Base-by-base conservation (phyloP, 2,113 vertebrate genomes). In the Typhlomys cinereus region DNA sequence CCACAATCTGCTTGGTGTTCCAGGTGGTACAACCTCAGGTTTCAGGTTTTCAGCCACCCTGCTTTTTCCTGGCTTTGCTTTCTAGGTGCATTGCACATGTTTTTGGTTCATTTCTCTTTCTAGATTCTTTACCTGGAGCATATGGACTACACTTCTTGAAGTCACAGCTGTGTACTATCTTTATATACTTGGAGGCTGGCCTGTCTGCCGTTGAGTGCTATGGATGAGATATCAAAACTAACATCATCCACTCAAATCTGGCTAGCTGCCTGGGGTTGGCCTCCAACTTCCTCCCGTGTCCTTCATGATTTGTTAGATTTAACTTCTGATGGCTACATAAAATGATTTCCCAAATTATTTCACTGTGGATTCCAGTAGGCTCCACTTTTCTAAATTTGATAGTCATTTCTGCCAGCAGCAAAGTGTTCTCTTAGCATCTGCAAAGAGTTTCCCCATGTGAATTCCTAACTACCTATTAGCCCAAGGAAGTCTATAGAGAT, bases 321-420 rank as follows among this genome's bases (percentile, higher is more conserved):
- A 66, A 3, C 17, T 25, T 88, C 46, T 31, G 5, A 7, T 54
- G 54, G 54, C 46, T 80, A 27, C 11, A 90, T 79, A 91, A 87
- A 86, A 80, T 84, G 41, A 54, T 89, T 86, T 66, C 69, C n/a
- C 78, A 27, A 39, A 11, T 90, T 83, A 34, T 76, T 73, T 70
- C 80, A 54, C 54, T 64, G 2, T 74, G 41, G 25, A 81, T 81
- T 83, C 69, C n/a, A 76, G 62, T 81, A 52, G 69, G 76, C 88
- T 76, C 79, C 14, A 46, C 92, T 74, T 81, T 52, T 57, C 41
- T 93, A 67, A 85, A n/a, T 57, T 57, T 57, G 59, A 86, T 6
- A 84, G 64, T 74, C 41, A 34, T 44, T 85, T 75, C n/a, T 21
- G 27, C 13, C 27, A 71, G n/a, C 46, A 81, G 13, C 25, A 61